Conservation (phyloP, 2,888 invertebrate genomes). For the Baccha elongata region DNA sequence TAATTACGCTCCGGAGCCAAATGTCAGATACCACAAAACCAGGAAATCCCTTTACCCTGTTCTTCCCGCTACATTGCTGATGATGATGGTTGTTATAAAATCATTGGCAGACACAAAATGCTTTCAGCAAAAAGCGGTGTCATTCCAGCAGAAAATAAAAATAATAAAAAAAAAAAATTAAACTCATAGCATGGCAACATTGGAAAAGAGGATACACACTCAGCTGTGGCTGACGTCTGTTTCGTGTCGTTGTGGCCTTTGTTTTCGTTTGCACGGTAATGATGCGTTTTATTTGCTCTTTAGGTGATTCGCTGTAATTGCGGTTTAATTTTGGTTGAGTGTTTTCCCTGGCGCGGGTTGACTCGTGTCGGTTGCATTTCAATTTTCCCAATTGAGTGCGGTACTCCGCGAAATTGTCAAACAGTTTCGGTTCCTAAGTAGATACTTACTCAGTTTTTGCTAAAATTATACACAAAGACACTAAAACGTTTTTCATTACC, state of each 20-base stretch:
- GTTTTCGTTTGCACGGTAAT: conserved; percentile 72
- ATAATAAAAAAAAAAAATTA: conserved; percentile 24
- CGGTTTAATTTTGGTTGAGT: conserved; percentile 71
- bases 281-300: conserved; percentile 73
- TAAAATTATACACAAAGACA: conserved; percentile 36
- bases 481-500: conserved; percentile 18
- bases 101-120: conserved; percentile 57
- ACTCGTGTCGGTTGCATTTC: conserved; percentile 64
- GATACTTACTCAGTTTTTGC: conserved; percentile 34
- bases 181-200: conserved; percentile 40
- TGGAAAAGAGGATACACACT: conserved; percentile 19
- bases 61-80: not conserved
- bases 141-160: conserved; percentile 22
- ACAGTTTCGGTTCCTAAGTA: conserved; percentile 41
- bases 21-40: conserved; percentile 49
- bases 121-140: conserved; percentile 39
- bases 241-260: conserved; percentile 64
- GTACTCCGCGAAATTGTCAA: conserved; percentile 67
- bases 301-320: conserved; percentile 72
- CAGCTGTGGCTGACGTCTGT: conserved; percentile 53
- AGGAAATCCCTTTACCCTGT: conserved; percentile 7
- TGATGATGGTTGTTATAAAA: conserved; percentile 57
- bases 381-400: conserved; percentile 65
- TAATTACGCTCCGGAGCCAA: conserved; percentile 53
- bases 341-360: conserved; percentile 43